Percentiles rank a stretch among this genome's conserved stretches.
Evolutionary conservation across 2,113 vertebrate species (phyloP).

Genomic region (Corythornis madagascariensis): DNA sequence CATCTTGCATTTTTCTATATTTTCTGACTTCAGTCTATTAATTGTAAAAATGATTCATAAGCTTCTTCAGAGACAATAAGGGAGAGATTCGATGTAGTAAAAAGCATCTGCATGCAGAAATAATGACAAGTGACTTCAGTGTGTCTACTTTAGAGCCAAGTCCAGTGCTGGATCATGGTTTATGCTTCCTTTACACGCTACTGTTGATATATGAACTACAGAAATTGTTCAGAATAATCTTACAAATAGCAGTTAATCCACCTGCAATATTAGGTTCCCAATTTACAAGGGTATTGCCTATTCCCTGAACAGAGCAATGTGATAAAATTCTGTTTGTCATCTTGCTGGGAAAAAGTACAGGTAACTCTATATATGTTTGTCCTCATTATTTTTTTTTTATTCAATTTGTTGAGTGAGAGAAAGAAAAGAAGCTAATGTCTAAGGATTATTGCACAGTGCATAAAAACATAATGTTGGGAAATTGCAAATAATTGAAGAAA

Average conservation of each 20-base stretch:
- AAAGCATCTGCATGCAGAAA: background rate
- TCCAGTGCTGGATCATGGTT: background rate
- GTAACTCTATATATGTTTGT: constrained; percentile 38
- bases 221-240: background rate
- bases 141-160: background rate
- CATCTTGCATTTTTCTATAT: background rate
- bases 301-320: background rate
- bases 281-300: background rate
- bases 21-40: background rate
- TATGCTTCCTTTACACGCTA: background rate
- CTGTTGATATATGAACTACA: background rate
- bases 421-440: constrained; percentile 1
- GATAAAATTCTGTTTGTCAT: background rate
- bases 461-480: constrained; percentile 30
- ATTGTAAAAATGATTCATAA: constrained; percentile 4
- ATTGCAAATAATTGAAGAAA: constrained; percentile 48
- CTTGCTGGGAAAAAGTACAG: constrained; percentile 23
- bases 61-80: background rate
- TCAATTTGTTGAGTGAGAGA: background rate
- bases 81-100: background rate
- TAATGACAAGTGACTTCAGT: background rate
- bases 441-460: constrained; percentile 22
- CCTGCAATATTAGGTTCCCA: background rate
- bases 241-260: background rate
- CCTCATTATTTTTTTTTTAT: background rate